Percentiles rank a stretch among this genome's conserved stretches.
Conservation (phyloP, 2,797 vertebrate genomes). For the Limosa lapponica region DNA sequence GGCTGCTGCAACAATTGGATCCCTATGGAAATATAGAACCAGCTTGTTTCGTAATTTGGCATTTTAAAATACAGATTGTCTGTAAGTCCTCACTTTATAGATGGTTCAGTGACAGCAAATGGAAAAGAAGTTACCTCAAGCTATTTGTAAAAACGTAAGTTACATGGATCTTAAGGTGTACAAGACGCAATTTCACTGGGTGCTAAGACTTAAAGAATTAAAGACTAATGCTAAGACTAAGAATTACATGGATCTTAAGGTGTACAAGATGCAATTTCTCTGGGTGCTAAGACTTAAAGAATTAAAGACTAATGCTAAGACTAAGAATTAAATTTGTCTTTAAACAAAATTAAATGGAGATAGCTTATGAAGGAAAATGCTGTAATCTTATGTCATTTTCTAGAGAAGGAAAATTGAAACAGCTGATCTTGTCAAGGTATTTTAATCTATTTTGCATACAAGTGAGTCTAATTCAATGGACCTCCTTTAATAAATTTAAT, state of each 20-base stretch:
- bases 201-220: rapidly evolving
- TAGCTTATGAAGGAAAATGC: neutral
- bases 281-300: too few relatives aligned
- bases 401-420: neutral
- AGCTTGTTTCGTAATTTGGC: neutral
- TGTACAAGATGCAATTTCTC: neutral
- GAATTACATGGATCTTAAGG: neutral
- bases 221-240: too few relatives aligned
- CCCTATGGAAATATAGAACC: neutral
- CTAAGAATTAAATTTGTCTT: neutral
- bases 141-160: neutral
- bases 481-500: neutral
- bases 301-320: too few relatives aligned
- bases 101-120: neutral
- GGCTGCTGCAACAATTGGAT: neutral
- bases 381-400: neutral
- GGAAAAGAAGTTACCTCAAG: neutral
- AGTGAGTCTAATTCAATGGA: neutral
- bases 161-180: neutral
- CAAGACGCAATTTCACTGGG: neutral
- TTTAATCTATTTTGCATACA: neutral
- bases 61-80: neutral
- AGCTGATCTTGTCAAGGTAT: neutral
- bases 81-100: neutral
- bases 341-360: too few relatives aligned